Percentiles rank a stretch among this genome's conserved stretches.
Evolutionary conservation across 2,797 vertebrate species (phyloP).

Genomic region (Apogon hyalosoma): DNA sequence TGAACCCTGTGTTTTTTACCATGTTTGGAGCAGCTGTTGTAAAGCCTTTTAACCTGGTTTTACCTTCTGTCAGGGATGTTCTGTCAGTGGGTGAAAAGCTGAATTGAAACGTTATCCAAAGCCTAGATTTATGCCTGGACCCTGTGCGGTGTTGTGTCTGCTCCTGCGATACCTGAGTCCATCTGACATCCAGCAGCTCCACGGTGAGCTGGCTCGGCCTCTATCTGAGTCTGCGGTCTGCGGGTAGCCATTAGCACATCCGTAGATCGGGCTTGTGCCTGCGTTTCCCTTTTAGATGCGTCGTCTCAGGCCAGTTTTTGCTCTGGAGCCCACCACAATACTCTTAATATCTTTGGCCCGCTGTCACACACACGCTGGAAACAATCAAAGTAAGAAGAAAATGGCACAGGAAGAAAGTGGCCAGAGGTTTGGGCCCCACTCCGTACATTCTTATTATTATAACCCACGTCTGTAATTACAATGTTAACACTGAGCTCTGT

Average conservation of each 20-base stretch:
- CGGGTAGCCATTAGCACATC: constrained; percentile 62
- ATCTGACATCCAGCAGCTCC: constrained; percentile 35
- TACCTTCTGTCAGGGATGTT: constrained; percentile 6
- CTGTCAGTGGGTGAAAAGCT: not conserved
- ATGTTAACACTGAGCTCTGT: constrained; percentile 70
- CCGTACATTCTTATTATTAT: constrained; percentile 67
- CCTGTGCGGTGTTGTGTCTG: not conserved
- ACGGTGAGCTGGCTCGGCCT: constrained; percentile 21
- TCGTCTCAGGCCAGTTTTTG: constrained; percentile 71
- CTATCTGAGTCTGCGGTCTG: constrained; percentile 48
- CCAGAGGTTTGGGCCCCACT: constrained; percentile 68
- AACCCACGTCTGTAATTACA: constrained; percentile 75
- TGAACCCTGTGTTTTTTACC: constrained; percentile 9
- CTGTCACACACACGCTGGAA: constrained; percentile 79
- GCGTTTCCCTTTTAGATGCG: constrained; percentile 67
- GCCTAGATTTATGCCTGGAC: constrained; percentile 4
- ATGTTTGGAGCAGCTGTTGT: constrained; percentile 14
- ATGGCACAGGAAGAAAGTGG: constrained; percentile 78
- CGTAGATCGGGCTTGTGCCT: constrained; percentile 66
- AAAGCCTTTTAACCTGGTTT: constrained; percentile 19
- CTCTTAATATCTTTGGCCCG: constrained; percentile 77
- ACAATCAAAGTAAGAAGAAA: constrained; percentile 74
- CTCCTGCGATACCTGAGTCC: constrained; percentile 1
- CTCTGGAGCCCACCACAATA: constrained; percentile 67
- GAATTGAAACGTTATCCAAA: not conserved